phyloP scores from a whole-genome alignment of 2,113 vertebrate genomes.

The Gulo gulo region DNA sequence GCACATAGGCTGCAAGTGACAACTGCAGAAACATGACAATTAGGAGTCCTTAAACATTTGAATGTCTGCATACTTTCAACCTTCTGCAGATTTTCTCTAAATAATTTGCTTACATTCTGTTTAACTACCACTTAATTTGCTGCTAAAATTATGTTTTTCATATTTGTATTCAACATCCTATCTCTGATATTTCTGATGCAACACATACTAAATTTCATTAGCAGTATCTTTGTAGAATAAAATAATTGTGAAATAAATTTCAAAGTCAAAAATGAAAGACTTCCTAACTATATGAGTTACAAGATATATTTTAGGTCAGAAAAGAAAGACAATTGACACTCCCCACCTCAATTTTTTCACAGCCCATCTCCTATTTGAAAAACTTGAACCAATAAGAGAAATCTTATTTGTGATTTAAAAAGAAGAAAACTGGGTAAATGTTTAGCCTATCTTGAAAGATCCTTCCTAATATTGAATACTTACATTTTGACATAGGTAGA shows the following conservation, averaged over 20 bases:
- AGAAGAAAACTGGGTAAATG: slow-evolving; percentile 75
- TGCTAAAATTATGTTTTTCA: background rate
- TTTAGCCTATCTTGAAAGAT: slow-evolving; percentile 77
- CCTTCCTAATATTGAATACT: slow-evolving; percentile 75
- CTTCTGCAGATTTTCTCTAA: slow-evolving; percentile 23
- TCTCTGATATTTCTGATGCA: slow-evolving; percentile 28
- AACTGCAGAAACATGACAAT: background rate
- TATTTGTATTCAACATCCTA: background rate
- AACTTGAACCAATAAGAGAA: slow-evolving; percentile 48
- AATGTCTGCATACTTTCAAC: background rate
- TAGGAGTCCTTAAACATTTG: background rate
- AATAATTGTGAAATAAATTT: slow-evolving; percentile 20
- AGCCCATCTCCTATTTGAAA: slow-evolving; percentile 59
- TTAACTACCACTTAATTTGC: slow-evolving; percentile 35
- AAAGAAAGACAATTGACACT: background rate
- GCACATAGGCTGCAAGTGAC: background rate
- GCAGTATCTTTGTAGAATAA: background rate
- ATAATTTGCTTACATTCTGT: background rate
- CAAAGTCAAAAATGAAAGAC: background rate
- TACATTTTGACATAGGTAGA: slow-evolving; percentile 71
- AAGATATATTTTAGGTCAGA: background rate
- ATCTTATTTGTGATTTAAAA: slow-evolving; percentile 69
- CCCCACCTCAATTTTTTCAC: background rate
- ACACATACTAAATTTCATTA: background rate
- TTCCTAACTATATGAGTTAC: background rate